Evolutionary conservation across 2,888 invertebrate genomes (phyloP).

Genomic region (Rhynchonema sp.): DNA sequence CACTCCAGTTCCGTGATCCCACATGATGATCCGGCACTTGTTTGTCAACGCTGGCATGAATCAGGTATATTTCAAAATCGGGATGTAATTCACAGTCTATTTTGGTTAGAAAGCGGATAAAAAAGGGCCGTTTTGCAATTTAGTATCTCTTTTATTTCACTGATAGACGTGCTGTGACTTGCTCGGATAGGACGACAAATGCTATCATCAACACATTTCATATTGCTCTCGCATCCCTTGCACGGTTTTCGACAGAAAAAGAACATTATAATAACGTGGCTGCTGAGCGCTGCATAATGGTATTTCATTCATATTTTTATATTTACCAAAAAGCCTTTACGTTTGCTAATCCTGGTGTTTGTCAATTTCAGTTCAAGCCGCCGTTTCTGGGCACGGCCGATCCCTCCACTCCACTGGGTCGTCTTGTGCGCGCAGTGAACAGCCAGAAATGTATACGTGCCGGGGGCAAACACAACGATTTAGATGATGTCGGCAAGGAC

Average conservation of each 20-base stretch:
- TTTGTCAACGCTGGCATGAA: constrained; percentile 99
- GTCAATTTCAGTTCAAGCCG: constrained; percentile 59
- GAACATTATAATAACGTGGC: too few relatives aligned
- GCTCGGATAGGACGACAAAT: neutral
- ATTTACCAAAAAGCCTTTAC: too few relatives aligned
- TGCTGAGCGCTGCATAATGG: too few relatives aligned
- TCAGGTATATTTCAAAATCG: constrained; percentile 43
- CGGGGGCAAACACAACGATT: constrained; percentile 92
- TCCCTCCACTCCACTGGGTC: constrained; percentile 84
- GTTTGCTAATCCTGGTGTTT: neutral
- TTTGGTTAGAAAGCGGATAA: too few relatives aligned
- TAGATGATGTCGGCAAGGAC: constrained; percentile 50
- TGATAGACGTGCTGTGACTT: too few relatives aligned
- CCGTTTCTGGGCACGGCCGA: constrained; percentile 88
- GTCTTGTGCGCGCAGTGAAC: constrained; percentile 61
- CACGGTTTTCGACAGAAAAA: too few relatives aligned
- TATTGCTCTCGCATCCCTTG: too few relatives aligned
- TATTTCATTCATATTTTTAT: too few relatives aligned
- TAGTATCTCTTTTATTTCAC: too few relatives aligned
- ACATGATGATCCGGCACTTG: constrained; percentile 87
- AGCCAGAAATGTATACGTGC: constrained; percentile 98
- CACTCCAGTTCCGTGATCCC: constrained; percentile 95
- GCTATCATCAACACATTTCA: too few relatives aligned
- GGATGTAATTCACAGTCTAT: too few relatives aligned
- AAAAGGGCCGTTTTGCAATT: too few relatives aligned